Evolutionary conservation across 2,797 vertebrate genomes (phyloP), one percentile per base, ranked within the genome.

Genomic region (Helarctos malayanus): DNA sequence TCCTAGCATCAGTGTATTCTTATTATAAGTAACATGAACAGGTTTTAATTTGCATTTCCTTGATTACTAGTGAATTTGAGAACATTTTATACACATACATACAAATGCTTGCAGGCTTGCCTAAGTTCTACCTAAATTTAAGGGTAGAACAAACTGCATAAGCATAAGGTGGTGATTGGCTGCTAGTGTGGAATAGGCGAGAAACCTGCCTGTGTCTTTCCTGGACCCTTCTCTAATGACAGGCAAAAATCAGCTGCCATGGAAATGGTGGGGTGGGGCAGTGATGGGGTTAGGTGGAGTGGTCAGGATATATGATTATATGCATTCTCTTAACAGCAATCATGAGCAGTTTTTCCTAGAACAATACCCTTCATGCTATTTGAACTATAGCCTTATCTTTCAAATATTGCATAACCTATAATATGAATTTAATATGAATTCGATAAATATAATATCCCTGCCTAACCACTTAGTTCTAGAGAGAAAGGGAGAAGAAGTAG

Each of bases 11-110:
- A 91, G 4, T 91, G 23, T 65, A 52, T 76, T 29, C 41, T 84
- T 47, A 71, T 38, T n/a, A 52, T 52, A 80, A 90, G 80, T 80
- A 91, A 47, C 45, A 32, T 45, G 5, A 85, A 88, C 15, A 76
- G 23, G 32, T 47, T 93, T 93, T 93, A 41, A 80, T 94, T 89
- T 68, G 25, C 15, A 41, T 94, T 68, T 52, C 27, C 15, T 87
- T 90, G 14, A 65, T 73, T 92, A 59, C 54, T 59, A 59, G 61
- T 47, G 68, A 56, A 84, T 57, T 52, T 85, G 21, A 83, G n/a
- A 87, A 49, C 89, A 65, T 23, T 41, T 59, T 82, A 19, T 49
- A 23, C 1, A 10, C 52, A 13, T 7, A 19, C 4, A 18, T n/a
- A 59, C 15, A 61, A 35, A 32, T 54, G 45, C 61, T 79, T n/a